Base-by-base conservation (phyloP, 2,113 vertebrate genomes). In the Spheniscus mendiculus region DNA sequence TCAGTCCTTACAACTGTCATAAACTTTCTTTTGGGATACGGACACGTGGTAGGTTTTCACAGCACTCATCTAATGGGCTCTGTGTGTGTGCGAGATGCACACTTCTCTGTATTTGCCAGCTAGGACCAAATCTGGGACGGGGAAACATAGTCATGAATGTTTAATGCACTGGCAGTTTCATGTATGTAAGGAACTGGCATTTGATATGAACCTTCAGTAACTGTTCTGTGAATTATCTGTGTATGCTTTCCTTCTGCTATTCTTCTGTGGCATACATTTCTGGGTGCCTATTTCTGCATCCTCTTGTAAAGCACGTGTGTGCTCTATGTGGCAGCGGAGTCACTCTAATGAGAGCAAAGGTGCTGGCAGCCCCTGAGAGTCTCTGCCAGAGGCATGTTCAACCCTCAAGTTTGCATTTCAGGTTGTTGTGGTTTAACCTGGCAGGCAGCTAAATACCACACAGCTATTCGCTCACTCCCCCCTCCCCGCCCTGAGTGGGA, bases 51-150 rank as follows among this genome's bases (percentile, higher is more conserved):
- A 9, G 49, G 23, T n/a, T 62, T 84, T 52, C 25, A 15, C 10
- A 30, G 45, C 15, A 6, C 15, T 81, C 9, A 8, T 49, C 9
- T 71, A 17, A 36, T 14, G 44, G 44, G 11, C 8, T 67, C n/a
- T 11, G 22, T 14, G 18, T 5, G 16, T 5, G 20, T 30, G 14
- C 0, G 22, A 11, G 21, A 12, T 9, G 6, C 7, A 1, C 62
- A 6, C 10, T 56, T 34, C 32, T 56, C 65, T 55, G 5, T 11
- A 0, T 38, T 34, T 78, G 49, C 36, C 19, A 53, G 30, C 32
- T 38, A 65, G 56, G 34, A 30, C 29, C 11, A 21, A 52, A 84
- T 36, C 44, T 45, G 30, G 21, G 38, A 38, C 2, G 1, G 34
- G 44, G 38, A 58, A 73, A 49, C 16, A 20, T 30, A 20, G 50